phyloP scores from a whole-genome alignment of 2,113 vertebrate species.

The mouse (Mus musculus) region GRCm39 chr19:27386501-27387000 shows the following conservation, averaged over 20 bases:
- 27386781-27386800: background rate
- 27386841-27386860: background rate
- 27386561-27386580: conserved; percentile 13
- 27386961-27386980: conserved; percentile 7
- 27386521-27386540: background rate
- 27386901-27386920: background rate
- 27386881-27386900: background rate
- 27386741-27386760: background rate
- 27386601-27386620: no score
- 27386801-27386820: background rate
- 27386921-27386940: background rate
- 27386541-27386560: background rate
- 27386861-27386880: background rate
- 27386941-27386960: background rate
- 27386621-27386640: background rate
- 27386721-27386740: background rate
- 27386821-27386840: background rate
- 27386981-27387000: background rate
- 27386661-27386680: background rate
- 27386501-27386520: background rate
- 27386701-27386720: background rate
- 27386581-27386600: background rate
- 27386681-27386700: background rate
- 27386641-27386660: background rate
- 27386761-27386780: background rate